Evolutionary conservation across 2,113 vertebrate species (phyloP), one percentile per base, ranked within the genome.

Genomic region (Pluvianellus socialis): DNA sequence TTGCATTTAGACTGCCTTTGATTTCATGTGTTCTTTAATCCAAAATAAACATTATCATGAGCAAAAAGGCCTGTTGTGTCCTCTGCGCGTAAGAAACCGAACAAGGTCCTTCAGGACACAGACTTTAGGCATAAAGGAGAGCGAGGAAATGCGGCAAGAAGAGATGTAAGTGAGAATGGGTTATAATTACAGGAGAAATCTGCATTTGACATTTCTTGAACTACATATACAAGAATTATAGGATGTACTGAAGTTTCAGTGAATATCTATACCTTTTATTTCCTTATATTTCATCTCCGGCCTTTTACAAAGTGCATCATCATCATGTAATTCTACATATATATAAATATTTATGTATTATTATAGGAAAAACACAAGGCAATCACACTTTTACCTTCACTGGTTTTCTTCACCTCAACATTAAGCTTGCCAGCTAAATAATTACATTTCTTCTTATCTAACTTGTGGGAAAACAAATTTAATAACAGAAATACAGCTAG

Each of bases 391-490:
- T 7, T 95, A 94, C 93, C 87, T 94, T 62, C 90, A 21, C 84
- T 79, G 81, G 23, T 53, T 96, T 92, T 95, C 96, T 85, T 88
- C 92, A 94, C 86, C 92, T 95, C 86, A 38, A 83, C 83, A 91
- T 79, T 56, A 93, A 89, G 83, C 80, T 81, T 87, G 56, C 92
- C 92, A 96, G 88, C 91, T 81, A 94, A 94, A 95, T 96, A 97
- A 96, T 97, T 97, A 94, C 92, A 91, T 92, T 95, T 81, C 92
- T 61, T 61, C 88, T 96, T 97, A 97, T 96, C 97, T 95, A 94
- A 94, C 91, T 89, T 79, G 92, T 68, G 91, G 92, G 88, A 62
- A 97, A 97, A 96, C 92, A 97, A 96, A 97, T 96, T 95, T 91
- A 97, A 96, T 95, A 94, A 97, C 86, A 94, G 92, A 96, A 95